phyloP scores from a whole-genome alignment of 2,888 invertebrate species.

The Euzophera pinguis region DNA sequence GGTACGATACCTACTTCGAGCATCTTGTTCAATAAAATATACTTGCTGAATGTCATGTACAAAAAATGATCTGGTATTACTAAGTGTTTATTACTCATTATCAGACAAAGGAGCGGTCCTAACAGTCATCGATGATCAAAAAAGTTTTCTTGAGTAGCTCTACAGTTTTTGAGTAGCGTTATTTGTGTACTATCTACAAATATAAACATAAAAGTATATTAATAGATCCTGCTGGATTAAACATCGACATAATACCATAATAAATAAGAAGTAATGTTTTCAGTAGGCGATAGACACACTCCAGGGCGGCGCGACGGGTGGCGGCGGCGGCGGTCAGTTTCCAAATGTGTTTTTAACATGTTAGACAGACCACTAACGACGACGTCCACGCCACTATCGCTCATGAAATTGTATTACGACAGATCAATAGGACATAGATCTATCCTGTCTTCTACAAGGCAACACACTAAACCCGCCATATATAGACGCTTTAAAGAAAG shows the following conservation, averaged over 20 bases:
- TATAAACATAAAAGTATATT: conserved; percentile 3
- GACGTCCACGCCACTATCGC: conserved; percentile 38
- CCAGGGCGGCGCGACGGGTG: background rate
- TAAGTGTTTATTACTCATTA: background rate
- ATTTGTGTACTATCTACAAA: background rate
- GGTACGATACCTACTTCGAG: conserved; percentile 37
- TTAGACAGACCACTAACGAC: conserved; percentile 29
- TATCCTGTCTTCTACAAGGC: conserved; percentile 40
- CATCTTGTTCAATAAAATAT: conserved; percentile 27
- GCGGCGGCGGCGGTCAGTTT: background rate
- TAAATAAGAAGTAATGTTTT: conserved; percentile 5
- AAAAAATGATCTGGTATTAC: background rate
- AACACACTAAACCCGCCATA: conserved; percentile 33
- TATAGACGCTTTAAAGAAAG: conserved; percentile 24
- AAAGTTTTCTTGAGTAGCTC: background rate
- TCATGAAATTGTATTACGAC: conserved; percentile 47
- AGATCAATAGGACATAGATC: conserved; percentile 57
- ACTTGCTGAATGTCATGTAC: background rate
- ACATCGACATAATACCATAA: background rate
- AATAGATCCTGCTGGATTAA: background rate
- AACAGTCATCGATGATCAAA: background rate
- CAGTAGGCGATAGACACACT: background rate
- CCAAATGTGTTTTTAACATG: conserved; percentile 16
- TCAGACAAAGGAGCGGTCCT: background rate
- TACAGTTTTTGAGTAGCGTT: background rate